phyloP scores from a whole-genome alignment of 1,140 invertebrate genomes.

The Anastatus disparis region DNA sequence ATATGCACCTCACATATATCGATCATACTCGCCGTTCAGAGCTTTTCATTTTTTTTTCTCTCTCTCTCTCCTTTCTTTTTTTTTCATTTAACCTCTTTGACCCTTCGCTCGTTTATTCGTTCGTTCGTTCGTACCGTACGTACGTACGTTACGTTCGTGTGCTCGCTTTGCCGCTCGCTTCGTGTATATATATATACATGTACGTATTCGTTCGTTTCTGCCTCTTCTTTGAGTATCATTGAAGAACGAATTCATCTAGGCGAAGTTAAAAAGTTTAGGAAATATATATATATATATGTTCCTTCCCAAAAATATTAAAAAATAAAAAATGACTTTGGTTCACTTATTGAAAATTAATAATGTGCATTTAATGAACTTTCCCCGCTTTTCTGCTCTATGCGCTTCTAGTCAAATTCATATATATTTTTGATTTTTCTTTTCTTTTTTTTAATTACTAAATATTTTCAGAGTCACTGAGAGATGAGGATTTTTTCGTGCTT shows the following conservation, averaged over 20 bases:
- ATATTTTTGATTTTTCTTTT: too few relatives aligned
- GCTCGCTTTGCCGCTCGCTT: not conserved
- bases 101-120: conserved; percentile 46
- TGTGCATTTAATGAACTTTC: conserved; percentile 24
- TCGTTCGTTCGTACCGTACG: conserved; percentile 49
- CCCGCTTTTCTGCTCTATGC: too few relatives aligned
- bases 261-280: conserved; percentile 26
- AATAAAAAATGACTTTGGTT: not conserved
- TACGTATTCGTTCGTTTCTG: conserved; percentile 30
- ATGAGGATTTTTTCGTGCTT: too few relatives aligned
- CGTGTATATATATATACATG: too few relatives aligned
- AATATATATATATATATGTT: too few relatives aligned
- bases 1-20: conserved; percentile 39
- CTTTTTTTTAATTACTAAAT: too few relatives aligned
- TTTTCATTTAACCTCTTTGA: conserved; percentile 40
- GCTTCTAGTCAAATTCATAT: too few relatives aligned
- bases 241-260: conserved; percentile 12
- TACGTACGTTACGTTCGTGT: conserved; percentile 45
- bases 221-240: conserved; percentile 19
- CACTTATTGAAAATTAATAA: conserved; percentile 11
- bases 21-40: conserved; percentile 49
- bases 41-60: conserved; percentile 40
- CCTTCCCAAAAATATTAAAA: conserved; percentile 14
- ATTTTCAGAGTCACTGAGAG: too few relatives aligned
- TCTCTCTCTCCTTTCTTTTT: conserved; percentile 41